Evolutionary conservation across 2,797 vertebrate genomes (phyloP), one percentile per base, ranked within the genome.

Genomic region (Nannoperca australis): DNA sequence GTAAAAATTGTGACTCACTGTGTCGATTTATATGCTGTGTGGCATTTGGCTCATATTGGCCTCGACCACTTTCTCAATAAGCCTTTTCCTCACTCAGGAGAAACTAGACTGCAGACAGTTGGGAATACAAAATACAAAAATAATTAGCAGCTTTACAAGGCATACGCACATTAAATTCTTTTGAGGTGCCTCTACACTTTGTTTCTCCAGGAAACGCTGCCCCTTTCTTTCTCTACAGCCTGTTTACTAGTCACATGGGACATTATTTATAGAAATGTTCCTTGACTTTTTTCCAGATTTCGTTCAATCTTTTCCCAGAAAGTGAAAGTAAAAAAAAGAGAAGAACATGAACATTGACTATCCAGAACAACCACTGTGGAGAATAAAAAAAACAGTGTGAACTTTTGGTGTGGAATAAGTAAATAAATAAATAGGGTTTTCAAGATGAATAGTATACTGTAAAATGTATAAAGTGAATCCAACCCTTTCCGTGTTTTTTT

Each of bases 191-290:
- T 42, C 27, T 44, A 7, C 47, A 30, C 14, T 51, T 59, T 11
- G 11, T 56, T 51, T 36, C 15, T 56, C 34, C n/a, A 9, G 64
- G 40, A 76, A 72, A 60, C 54, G 50, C 72, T 72, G 73, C n/a
- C 49, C 60, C 15, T 56, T 38, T 54, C 15, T 56, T 38, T 73
- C 64, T 42, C 42, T 54, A 10, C 47, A 65, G 73, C 54, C 44
- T 30, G 53, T 54, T 67, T 49, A 74, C 54, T 22, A 2, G 11
- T 44, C 69, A 70, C 60, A 38, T 2, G 72, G 38, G 74, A 68
- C 4, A 2, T 20, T 63, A 77, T 70, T 73, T 70, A 82, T 78
- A 78, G 42, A 70, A 70, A 78, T 65, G 70, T 78, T 70, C 20
- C 63, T 15, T 14, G 47, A 70, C 64, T 73, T 70, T 60, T 47